These are phyloP conservation scores for Agapornis roseicollis DNA, from an alignment of 2,113 vertebrate genomes.

Conservation along the genomic window DNA sequence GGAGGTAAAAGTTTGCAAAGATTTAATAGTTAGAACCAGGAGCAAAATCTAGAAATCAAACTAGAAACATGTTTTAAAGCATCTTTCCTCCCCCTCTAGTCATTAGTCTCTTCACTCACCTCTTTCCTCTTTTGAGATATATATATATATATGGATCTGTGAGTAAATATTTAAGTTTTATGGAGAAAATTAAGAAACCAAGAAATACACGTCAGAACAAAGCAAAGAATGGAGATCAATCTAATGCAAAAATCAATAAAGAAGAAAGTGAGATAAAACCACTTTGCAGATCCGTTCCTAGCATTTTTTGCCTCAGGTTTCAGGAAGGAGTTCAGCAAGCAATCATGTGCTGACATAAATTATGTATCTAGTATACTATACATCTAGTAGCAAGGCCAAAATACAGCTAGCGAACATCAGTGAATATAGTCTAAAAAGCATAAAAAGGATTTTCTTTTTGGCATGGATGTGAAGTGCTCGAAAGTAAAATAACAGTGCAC, in stretches of 20 bases:
- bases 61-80: not conserved
- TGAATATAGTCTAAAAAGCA: not conserved
- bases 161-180: not conserved
- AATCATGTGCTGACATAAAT: not conserved
- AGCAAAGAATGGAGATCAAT: not conserved
- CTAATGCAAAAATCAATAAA: not conserved
- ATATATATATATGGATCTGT: not conserved
- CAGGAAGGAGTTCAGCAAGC: slow-evolving; percentile 19
- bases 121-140: not conserved
- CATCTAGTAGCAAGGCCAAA: not conserved
- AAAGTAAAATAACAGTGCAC: not conserved
- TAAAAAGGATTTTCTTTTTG: not conserved
- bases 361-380: not conserved
- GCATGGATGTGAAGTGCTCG: not conserved
- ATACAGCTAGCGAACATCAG: not conserved
- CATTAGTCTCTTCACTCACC: not conserved
- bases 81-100: not conserved
- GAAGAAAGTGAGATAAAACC: not conserved
- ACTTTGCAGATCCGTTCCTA: not conserved
- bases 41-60: not conserved
- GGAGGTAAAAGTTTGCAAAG: not conserved
- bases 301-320: not conserved
- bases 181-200: not conserved
- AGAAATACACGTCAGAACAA: slow-evolving; percentile 23
- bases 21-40: not conserved